Evolutionary conservation across 2,888 invertebrate genomes (phyloP).

Genomic region (Zaprionus obscuricornis): DNA sequence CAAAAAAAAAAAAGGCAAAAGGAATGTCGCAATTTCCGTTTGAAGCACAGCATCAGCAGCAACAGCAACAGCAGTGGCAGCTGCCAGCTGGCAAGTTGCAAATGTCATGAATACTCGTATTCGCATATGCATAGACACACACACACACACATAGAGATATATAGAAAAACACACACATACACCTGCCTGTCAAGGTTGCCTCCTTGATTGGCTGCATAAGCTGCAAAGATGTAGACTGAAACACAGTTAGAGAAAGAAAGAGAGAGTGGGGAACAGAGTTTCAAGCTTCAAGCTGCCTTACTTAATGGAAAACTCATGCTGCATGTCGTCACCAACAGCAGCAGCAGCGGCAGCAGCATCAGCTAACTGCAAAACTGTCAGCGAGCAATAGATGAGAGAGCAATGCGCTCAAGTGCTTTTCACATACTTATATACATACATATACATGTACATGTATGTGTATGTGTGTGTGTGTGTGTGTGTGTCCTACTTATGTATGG

Average conservation of each 20-base stretch:
- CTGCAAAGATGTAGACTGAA: conserved; percentile 2
- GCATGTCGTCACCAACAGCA: conserved; percentile 49
- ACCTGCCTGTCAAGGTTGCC: conserved; percentile 49
- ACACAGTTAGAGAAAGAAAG: conserved; percentile 12
- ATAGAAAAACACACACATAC: conserved; percentile 5
- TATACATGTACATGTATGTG: too few species aligned
- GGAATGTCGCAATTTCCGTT: conserved; percentile 69
- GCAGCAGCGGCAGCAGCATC: too few species aligned
- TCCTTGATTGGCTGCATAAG: conserved; percentile 61
- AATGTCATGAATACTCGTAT: conserved; percentile 44
- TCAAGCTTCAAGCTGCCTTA: conserved; percentile 8
- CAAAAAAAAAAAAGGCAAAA: conserved; percentile 20
- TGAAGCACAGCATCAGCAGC: conserved; percentile 42
- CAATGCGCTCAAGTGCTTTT: too few species aligned
- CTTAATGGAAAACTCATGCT: conserved; percentile 68
- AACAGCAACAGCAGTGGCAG: too few species aligned
- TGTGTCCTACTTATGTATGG: conserved; percentile 49
- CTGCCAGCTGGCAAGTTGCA: conserved; percentile 53
- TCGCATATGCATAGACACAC: conserved; percentile 3
- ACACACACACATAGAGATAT: conserved; percentile 1
- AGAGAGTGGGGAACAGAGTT: background rate
- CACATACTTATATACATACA: too few species aligned
- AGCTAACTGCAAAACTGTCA: too few species aligned
- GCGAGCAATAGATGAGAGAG: too few species aligned
- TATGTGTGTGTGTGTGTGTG: too few species aligned